phyloP scores from a whole-genome alignment of 2,888 invertebrate genomes.

The Muschampia staudingeri region DNA sequence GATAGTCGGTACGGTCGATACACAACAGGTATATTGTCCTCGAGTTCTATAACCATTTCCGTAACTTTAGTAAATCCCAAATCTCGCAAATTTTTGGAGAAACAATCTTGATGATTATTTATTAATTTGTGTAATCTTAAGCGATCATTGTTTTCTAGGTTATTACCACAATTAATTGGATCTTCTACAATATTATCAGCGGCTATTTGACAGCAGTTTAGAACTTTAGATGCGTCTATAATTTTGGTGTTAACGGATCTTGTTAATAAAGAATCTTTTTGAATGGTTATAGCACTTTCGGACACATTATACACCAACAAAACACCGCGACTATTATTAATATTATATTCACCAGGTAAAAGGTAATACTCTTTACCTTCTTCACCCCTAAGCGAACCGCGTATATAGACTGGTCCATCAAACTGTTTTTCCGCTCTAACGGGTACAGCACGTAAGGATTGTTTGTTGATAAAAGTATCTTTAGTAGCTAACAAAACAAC shows the following conservation, averaged over 20 bases:
- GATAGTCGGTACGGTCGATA: constrained; percentile 66
- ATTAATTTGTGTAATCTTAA: constrained; percentile 29
- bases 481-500: not conserved
- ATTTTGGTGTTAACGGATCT: not conserved
- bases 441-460: not conserved
- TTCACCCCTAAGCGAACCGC: constrained; percentile 27
- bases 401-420: constrained; percentile 4
- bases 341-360: constrained; percentile 41
- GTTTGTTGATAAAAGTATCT: not conserved
- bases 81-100: constrained; percentile 54
- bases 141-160: constrained; percentile 27
- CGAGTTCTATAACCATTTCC: constrained; percentile 62
- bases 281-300: not conserved
- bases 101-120: constrained; percentile 49
- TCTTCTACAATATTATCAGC: not conserved
- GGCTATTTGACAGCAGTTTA: not conserved
- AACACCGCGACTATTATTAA: constrained; percentile 16
- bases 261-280: constrained; percentile 4
- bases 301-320: constrained; percentile 8
- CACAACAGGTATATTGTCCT: constrained; percentile 56
- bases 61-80: constrained; percentile 54
- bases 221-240: not conserved
- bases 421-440: not conserved
- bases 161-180: constrained; percentile 31
- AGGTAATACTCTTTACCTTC: constrained; percentile 43